Evolutionary conservation across 2,797 vertebrate genomes (phyloP), one percentile per base, ranked within the genome.

Genomic region (Eidolon dupreanum): DNA sequence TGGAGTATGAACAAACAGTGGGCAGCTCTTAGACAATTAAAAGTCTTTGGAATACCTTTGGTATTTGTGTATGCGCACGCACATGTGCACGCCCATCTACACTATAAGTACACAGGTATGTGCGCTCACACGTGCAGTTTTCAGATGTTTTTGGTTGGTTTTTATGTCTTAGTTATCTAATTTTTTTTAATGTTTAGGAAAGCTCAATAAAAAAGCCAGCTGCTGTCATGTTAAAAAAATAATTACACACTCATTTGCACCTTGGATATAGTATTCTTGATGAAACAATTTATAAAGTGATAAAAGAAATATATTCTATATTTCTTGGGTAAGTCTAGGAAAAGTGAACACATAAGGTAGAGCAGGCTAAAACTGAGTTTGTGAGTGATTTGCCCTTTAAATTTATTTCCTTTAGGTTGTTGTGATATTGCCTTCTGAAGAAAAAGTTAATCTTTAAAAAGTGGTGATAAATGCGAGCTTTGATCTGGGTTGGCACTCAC

Each of bases 1-100:
- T 96, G 97, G 98, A 99, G 98, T 98, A 98, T 96, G 98, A 99
- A 99, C 99, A 99, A 99, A 99, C 98, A 98, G 99, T 97, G 99
- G 99, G 98, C 99, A 98, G 98, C 98, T 97, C 94, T 95, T 63
- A 87, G 59, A 85, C 79, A 92, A 75, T 68, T 38, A 83, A 19
- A 92, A 85, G 77, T 71, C 84, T 92, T 13, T 6, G 51, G 43
- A 73, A 57, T 31, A 55, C 75, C 94, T 95, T 66, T 41, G 31
- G 24, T 55, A 28, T 43, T 17, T 26, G n/a, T 19, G 59, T 33
- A 13, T 19, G 85, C 20, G 61, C 7, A 10, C 0, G 13, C 11
- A 3, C 73, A 19, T 3, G 0, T 2, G 6, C 20, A 51, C 3
- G 6, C 71, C n/a, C 73, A 16, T 31, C 13, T 0, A 16, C 41